Percentiles rank a stretch among this genome's conserved stretches.
Evolutionary conservation across 2,888 invertebrate species (phyloP).

Genomic region (Ennomos quercinarius): DNA sequence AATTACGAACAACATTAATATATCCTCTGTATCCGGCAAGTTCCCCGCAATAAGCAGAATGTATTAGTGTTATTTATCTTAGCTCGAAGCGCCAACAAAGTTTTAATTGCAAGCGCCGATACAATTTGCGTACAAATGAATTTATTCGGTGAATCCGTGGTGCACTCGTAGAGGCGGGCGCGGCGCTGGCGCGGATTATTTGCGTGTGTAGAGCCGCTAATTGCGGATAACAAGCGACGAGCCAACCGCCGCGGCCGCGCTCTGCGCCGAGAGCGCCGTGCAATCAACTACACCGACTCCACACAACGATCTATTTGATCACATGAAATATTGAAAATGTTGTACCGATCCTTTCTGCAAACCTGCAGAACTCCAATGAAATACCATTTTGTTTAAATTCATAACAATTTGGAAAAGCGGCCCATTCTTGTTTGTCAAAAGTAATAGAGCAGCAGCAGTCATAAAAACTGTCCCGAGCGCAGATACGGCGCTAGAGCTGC

Average conservation of each 20-base stretch:
- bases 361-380: not conserved
- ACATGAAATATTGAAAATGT: conserved; percentile 13
- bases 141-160: conserved; percentile 83
- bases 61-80: conserved; percentile 86
- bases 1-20: conserved; percentile 84
- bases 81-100: conserved; percentile 82
- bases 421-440: conserved; percentile 15
- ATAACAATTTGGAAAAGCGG: conserved; percentile 4
- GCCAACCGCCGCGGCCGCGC: conserved; percentile 48
- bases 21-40: conserved; percentile 81
- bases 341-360: not conserved
- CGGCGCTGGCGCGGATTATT: conserved; percentile 67
- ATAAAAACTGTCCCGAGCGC: conserved; percentile 30
- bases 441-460: conserved; percentile 17
- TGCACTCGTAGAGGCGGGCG: conserved; percentile 66
- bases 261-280: conserved; percentile 37
- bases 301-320: conserved; percentile 11
- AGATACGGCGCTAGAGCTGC: conserved; percentile 52
- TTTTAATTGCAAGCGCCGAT: conserved; percentile 86
- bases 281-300: conserved; percentile 41
- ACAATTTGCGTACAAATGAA: conserved; percentile 86
- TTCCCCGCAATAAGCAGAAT: conserved; percentile 83
- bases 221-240: conserved; percentile 79
- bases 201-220: conserved; percentile 80
- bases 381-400: conserved; percentile 2